These are phyloP conservation scores for Drosophila gaucha DNA, from an alignment of 2,888 invertebrate genomes.

Conservation along the genomic window DNA sequence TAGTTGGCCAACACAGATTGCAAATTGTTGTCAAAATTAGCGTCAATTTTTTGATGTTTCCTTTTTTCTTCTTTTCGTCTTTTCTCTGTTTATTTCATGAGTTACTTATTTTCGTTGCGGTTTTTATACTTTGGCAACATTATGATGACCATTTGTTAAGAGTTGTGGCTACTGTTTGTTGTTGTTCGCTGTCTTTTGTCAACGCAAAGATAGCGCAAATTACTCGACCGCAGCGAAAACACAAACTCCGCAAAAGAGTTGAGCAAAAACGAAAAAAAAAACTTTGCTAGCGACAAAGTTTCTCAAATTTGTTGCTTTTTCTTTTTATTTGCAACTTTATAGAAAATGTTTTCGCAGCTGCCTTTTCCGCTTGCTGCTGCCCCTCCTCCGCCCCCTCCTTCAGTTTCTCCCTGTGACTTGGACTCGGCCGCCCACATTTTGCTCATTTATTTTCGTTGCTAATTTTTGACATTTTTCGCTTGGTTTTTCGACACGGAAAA, in stretches of 20 bases:
- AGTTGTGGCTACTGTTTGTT: slow-evolving; percentile 16
- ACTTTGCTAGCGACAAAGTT: slow-evolving; percentile 42
- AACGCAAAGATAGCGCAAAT: slow-evolving; percentile 63
- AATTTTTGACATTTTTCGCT: slow-evolving; percentile 72
- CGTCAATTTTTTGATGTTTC: slow-evolving; percentile 57
- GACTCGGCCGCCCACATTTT: slow-evolving; percentile 23
- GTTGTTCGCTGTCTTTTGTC: slow-evolving; percentile 49
- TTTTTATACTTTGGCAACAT: slow-evolving; percentile 39
- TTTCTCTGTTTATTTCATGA: slow-evolving; percentile 3
- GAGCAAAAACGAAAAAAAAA: slow-evolving; percentile 28
- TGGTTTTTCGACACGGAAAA: slow-evolving; percentile 34
- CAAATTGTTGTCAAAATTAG: slow-evolving; percentile 78
- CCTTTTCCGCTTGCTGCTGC: background rate
- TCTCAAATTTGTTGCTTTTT: slow-evolving; percentile 14
- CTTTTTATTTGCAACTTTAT: slow-evolving; percentile 25
- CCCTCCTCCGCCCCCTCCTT: background rate
- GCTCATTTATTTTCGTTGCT: slow-evolving; percentile 75
- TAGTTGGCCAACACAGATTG: slow-evolving; percentile 30
- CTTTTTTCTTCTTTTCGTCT: slow-evolving; percentile 13
- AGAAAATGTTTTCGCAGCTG: slow-evolving; percentile 38
- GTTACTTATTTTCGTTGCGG: slow-evolving; percentile 26
- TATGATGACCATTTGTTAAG: slow-evolving; percentile 56
- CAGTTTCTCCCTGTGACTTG: background rate
- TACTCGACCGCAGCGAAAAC: slow-evolving; percentile 40
- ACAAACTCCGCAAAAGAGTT: slow-evolving; percentile 47